Evolutionary conservation across 1,140 invertebrate species (phyloP).

Genomic region (Araneus ventricosus): DNA sequence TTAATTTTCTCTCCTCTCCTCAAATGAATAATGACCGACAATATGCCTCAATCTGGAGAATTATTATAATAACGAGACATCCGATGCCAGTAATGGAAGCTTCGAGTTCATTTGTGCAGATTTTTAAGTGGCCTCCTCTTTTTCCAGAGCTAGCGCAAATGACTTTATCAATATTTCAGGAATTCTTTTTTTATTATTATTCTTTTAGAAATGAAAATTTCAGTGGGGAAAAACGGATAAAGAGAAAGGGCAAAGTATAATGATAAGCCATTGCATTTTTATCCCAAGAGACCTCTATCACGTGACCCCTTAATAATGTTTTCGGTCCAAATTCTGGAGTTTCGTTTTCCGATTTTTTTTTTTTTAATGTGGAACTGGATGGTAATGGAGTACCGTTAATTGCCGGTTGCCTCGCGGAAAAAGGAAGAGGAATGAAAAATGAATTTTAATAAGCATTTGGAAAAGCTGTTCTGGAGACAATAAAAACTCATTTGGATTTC

Average conservation of each 20-base stretch:
- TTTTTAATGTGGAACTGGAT: neutral
- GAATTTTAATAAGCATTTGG: neutral
- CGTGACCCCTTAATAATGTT: constrained; percentile 3
- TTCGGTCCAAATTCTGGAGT: neutral
- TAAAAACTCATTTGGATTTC: neutral
- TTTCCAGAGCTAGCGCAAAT: neutral
- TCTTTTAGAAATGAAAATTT: neutral
- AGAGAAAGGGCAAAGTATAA: neutral
- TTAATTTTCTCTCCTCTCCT: neutral
- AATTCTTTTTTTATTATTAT: neutral
- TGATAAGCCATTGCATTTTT: constrained; percentile 2
- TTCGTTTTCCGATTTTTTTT: neutral
- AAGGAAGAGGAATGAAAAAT: neutral
- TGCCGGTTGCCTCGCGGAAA: neutral
- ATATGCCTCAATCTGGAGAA: neutral
- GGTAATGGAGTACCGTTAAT: neutral
- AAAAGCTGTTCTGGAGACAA: neutral
- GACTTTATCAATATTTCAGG: constrained; percentile 11
- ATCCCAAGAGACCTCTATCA: neutral
- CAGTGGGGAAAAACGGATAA: neutral
- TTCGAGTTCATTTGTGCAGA: neutral
- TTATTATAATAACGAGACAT: neutral
- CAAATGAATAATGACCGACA: neutral
- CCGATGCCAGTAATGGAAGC: neutral
- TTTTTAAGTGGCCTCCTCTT: neutral